Evolutionary conservation across 2,113 vertebrate species (phyloP).

Genomic region (Xyliphius kryptos): DNA sequence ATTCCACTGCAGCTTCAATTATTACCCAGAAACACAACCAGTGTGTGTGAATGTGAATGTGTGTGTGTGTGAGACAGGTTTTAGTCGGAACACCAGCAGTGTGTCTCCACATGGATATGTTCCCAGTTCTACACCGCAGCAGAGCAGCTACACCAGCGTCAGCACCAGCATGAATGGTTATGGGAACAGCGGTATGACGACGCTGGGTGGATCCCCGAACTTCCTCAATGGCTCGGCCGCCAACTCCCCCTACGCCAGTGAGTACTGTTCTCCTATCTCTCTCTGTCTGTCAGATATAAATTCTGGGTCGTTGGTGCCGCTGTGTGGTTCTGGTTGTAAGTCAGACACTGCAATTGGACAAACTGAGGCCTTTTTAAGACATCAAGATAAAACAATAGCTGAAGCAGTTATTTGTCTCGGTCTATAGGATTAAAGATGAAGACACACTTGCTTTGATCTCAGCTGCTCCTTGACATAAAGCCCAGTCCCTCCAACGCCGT

Average conservation of each 20-base stretch:
- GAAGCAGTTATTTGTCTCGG: slow-evolving; percentile 40
- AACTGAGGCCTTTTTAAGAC: slow-evolving; percentile 11
- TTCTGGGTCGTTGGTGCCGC: too few species aligned
- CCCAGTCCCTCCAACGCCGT: slow-evolving; percentile 69
- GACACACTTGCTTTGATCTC: slow-evolving; percentile 56
- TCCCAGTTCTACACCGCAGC: slow-evolving; percentile 95
- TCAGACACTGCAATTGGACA: too few species aligned
- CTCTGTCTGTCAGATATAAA: too few species aligned
- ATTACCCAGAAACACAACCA: too few species aligned
- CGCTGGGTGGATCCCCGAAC: slow-evolving; percentile 90
- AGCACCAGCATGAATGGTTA: slow-evolving; percentile 97
- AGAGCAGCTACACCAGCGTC: slow-evolving; percentile 93
- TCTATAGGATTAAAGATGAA: slow-evolving; percentile 64
- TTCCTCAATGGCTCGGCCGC: slow-evolving; percentile 97
- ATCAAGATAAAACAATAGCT: slow-evolving; percentile 23
- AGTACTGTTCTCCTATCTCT: too few species aligned
- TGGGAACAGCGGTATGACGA: slow-evolving; percentile 88
- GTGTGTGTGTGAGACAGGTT: slow-evolving; percentile 66
- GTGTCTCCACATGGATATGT: slow-evolving; percentile 96
- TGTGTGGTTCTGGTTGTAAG: too few species aligned
- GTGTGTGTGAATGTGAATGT: not conserved
- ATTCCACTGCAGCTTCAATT: too few species aligned
- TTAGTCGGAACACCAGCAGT: slow-evolving; percentile 93
- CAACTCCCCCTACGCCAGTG: slow-evolving; percentile 98
- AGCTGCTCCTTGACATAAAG: slow-evolving; percentile 59